Evolutionary conservation across 2,113 vertebrate genomes (phyloP).

Genomic region (Excalfactoria chinensis): DNA sequence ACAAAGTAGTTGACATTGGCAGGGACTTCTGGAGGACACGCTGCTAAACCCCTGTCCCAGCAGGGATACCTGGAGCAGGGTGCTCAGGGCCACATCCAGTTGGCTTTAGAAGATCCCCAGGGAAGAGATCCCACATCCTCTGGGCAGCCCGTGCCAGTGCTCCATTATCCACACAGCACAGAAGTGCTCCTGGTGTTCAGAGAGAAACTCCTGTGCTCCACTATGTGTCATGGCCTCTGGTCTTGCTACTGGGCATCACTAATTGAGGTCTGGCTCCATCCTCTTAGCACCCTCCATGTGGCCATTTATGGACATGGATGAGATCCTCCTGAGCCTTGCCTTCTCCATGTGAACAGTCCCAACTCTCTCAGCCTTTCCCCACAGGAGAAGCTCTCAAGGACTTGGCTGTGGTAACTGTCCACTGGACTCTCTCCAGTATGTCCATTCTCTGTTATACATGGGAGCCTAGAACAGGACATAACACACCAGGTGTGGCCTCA

Average conservation of each 20-base stretch:
- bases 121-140: neutral
- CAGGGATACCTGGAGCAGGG: neutral
- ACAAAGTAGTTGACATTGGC: neutral
- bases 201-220: neutral
- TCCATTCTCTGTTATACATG: neutral
- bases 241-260: neutral
- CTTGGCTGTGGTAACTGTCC: neutral
- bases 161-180: neutral
- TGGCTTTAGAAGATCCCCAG: neutral
- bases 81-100: neutral
- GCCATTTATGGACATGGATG: neutral
- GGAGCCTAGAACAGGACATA: neutral
- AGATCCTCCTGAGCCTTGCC: neutral
- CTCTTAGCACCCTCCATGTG: neutral
- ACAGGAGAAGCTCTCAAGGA: neutral
- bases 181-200: neutral
- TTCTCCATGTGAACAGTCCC: neutral
- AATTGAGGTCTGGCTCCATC: neutral
- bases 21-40: neutral
- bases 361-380: neutral
- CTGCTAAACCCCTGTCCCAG: neutral
- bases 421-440: neutral
- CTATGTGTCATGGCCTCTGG: neutral
- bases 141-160: neutral
- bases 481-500: neutral